A percentile compares a stretch with the other conserved stretches of the same genome.
Evolutionary conservation across 2,888 invertebrate genomes (phyloP).

Genomic region (Macaria notata): DNA sequence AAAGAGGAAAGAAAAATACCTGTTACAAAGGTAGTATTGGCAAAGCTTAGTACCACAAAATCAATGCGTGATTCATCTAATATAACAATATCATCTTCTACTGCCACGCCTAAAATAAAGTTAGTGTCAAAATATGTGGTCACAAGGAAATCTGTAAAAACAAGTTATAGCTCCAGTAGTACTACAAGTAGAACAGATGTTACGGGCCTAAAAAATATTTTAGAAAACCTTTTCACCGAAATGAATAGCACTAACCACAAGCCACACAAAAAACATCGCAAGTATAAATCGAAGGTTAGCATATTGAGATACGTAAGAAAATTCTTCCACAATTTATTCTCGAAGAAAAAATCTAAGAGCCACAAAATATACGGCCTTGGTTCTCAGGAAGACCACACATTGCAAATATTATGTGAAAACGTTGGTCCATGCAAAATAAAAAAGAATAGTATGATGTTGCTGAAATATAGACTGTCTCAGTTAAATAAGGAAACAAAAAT

Average conservation of each 20-base stretch:
- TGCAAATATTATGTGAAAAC: slow-evolving; percentile 53
- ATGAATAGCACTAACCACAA: slow-evolving; percentile 30
- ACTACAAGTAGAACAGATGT: slow-evolving; percentile 12
- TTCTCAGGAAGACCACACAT: slow-evolving; percentile 42
- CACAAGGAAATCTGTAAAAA: background rate
- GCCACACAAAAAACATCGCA: slow-evolving; percentile 30
- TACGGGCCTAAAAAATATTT: slow-evolving; percentile 9
- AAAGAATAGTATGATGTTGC: slow-evolving; percentile 36
- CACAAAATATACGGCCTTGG: slow-evolving; percentile 26
- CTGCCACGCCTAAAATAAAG: slow-evolving; percentile 19
- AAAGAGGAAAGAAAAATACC: slow-evolving; percentile 24
- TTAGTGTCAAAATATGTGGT: slow-evolving; percentile 27
- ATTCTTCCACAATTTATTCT: slow-evolving; percentile 53
- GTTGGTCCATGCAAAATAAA: slow-evolving; percentile 50
- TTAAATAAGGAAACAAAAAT: slow-evolving; percentile 51
- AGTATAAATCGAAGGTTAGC: slow-evolving; percentile 36
- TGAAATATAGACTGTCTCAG: slow-evolving; percentile 51
- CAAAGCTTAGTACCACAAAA: slow-evolving; percentile 10
- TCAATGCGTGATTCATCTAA: background rate
- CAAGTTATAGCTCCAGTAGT: too few species aligned
- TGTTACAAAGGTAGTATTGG: slow-evolving; percentile 4
- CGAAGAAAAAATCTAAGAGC: slow-evolving; percentile 27
- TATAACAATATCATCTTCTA: background rate
- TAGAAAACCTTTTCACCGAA: slow-evolving; percentile 35
- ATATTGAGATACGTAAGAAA: slow-evolving; percentile 50